Percentiles rank a stretch among this genome's conserved stretches.
phyloP scores from a whole-genome alignment of 2,797 vertebrate genomes.

The Scolopax bukidnonensis region DNA sequence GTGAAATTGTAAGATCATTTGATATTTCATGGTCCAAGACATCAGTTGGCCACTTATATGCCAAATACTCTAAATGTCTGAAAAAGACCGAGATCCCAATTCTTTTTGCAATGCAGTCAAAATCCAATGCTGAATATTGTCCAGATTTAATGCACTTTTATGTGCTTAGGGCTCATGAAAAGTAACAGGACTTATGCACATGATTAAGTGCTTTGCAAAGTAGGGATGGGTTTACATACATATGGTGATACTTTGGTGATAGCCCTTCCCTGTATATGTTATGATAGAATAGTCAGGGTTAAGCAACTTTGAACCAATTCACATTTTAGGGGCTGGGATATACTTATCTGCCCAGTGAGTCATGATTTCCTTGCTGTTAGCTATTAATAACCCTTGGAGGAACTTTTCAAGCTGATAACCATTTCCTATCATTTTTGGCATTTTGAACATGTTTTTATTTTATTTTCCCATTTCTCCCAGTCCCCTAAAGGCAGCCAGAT shows the following conservation, averaged over 20 bases:
- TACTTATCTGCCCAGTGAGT: slow-evolving; percentile 46
- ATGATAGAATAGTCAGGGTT: not conserved
- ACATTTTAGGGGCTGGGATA: slow-evolving; percentile 22
- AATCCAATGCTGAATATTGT: not conserved
- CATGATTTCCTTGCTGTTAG: slow-evolving; percentile 61
- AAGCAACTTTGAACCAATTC: slow-evolving; percentile 42
- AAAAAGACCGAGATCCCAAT: not conserved
- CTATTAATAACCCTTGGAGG: slow-evolving; percentile 67
- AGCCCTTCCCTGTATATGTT: not conserved
- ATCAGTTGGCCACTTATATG: not conserved
- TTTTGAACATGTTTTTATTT: slow-evolving; percentile 51
- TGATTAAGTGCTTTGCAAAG: slow-evolving; percentile 3
- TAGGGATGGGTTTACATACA: not conserved
- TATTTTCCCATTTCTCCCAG: slow-evolving; percentile 69
- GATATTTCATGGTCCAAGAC: not conserved
- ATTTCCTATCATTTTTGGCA: slow-evolving; percentile 68
- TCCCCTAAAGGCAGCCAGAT: slow-evolving; percentile 48
- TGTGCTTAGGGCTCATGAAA: not conserved
- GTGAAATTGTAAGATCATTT: not conserved
- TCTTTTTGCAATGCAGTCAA: not conserved
- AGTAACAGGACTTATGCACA: not conserved
- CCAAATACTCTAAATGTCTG: not conserved
- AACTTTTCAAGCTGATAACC: slow-evolving; percentile 72
- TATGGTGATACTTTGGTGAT: not conserved
- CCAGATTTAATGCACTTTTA: slow-evolving; percentile 7